A percentile compares a stretch with the other conserved stretches of the same genome.
Evolutionary conservation across 2,113 vertebrate species (phyloP).

Genomic region (Colaptes auratus): DNA sequence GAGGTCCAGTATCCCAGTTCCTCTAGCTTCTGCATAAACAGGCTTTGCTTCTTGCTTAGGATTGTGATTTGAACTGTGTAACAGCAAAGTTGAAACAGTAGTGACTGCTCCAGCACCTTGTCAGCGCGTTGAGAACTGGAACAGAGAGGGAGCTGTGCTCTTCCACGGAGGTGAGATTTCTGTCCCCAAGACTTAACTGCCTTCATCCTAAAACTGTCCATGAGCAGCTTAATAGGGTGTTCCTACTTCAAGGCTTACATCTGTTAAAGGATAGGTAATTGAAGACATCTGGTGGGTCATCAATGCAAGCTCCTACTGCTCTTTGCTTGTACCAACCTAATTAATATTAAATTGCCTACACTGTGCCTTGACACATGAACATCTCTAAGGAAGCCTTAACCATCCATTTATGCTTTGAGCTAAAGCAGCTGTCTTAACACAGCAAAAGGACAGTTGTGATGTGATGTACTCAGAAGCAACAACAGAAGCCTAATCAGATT

Average conservation of each 20-base stretch:
- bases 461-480: not conserved
- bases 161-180: not conserved
- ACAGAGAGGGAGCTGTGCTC: not conserved
- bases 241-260: not conserved
- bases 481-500: slow-evolving; percentile 20
- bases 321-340: not conserved
- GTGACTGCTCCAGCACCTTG: not conserved
- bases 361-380: not conserved
- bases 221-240: not conserved
- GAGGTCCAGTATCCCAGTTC: not conserved
- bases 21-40: not conserved
- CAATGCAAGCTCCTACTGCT: not conserved
- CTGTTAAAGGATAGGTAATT: not conserved
- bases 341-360: not conserved
- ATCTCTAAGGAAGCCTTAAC: slow-evolving; percentile 31
- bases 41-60: not conserved
- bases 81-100: not conserved
- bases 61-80: not conserved
- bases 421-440: slow-evolving; percentile 26
- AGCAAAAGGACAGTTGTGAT: slow-evolving; percentile 17
- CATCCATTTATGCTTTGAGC: slow-evolving; percentile 4
- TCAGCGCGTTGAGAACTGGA: not conserved
- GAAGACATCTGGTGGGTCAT: not conserved
- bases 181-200: not conserved
- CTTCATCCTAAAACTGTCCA: not conserved